Percentiles rank a stretch among this genome's conserved stretches.
Conservation (phyloP, 2,113 vertebrate species). For the Anseranas semipalmata region DNA sequence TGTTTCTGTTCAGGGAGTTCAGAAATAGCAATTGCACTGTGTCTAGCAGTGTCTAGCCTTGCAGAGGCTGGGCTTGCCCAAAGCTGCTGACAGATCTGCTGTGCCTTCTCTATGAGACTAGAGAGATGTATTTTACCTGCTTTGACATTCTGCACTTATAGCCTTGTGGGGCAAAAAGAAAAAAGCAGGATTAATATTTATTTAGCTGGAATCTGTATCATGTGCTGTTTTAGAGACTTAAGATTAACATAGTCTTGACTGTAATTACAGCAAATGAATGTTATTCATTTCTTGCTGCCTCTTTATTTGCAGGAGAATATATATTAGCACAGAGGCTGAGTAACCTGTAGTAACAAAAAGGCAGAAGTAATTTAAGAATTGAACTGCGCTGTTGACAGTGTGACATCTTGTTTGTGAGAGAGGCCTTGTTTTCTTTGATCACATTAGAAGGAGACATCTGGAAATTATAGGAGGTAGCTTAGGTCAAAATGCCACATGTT, state of each 20-base stretch:
- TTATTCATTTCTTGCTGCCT: background rate
- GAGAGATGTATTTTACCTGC: background rate
- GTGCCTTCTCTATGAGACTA: background rate
- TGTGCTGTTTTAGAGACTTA: conserved; percentile 4
- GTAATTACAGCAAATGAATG: conserved; percentile 27
- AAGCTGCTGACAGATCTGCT: background rate
- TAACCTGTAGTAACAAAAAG: conserved; percentile 28
- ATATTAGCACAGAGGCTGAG: background rate
- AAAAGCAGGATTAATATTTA: conserved; percentile 49
- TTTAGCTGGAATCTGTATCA: conserved; percentile 41
- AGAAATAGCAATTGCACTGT: background rate
- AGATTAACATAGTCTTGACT: conserved; percentile 25
- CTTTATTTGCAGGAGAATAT: background rate
- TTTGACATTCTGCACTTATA: background rate
- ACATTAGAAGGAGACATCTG: conserved; percentile 57
- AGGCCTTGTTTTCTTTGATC: conserved; percentile 70
- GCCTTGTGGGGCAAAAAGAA: background rate
- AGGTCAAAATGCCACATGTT: conserved; percentile 69
- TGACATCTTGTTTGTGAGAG: conserved; percentile 63
- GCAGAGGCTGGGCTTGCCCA: background rate
- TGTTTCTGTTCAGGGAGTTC: background rate
- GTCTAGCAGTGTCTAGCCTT: background rate
- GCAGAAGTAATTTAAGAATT: conserved; percentile 32
- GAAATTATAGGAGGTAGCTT: conserved; percentile 71
- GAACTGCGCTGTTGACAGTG: conserved; percentile 12